Conservation (phyloP, 2,113 vertebrate genomes). For the Tor tambroides region DNA sequence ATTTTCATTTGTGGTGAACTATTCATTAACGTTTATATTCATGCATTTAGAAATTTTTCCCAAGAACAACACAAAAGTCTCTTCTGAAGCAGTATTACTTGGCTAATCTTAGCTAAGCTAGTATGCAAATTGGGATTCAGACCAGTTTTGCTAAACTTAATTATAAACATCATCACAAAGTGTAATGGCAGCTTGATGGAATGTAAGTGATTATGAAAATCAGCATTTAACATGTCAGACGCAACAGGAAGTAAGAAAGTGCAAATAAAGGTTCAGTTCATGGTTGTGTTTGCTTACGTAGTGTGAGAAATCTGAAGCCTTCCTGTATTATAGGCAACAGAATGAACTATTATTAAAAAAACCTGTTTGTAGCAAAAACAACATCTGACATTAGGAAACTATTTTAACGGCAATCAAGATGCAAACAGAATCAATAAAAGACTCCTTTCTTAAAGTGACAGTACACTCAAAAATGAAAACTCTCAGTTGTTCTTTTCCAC, state of each 20-base stretch:
- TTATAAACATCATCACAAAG: not conserved
- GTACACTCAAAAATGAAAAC: not conserved
- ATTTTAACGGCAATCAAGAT: not conserved
- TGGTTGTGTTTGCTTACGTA: not conserved
- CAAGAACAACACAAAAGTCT: not conserved
- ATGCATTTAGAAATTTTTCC: not conserved
- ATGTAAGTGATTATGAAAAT: not conserved
- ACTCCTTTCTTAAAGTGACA: not conserved
- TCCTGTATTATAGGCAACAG: not conserved
- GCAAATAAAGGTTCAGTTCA: not conserved
- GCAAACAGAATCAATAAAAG: not conserved
- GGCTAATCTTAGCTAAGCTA: not conserved
- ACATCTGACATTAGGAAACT: not conserved
- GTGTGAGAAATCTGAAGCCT: not conserved
- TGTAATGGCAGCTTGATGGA: not conserved
- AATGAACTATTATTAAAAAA: not conserved
- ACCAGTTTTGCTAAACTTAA: not conserved
- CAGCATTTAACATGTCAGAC: not conserved
- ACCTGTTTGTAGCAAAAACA: not conserved
- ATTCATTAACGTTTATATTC: not conserved
- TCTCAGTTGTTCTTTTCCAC: not conserved
- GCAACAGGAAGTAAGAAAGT: not conserved
- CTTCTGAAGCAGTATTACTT: not conserved
- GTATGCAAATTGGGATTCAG: constrained; percentile 7
- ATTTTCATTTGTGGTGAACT: no score